Evolutionary conservation across 1,140 invertebrate species (phyloP), one percentile per base, ranked within the genome.

Genomic region (Lordiphosa mommai): DNA sequence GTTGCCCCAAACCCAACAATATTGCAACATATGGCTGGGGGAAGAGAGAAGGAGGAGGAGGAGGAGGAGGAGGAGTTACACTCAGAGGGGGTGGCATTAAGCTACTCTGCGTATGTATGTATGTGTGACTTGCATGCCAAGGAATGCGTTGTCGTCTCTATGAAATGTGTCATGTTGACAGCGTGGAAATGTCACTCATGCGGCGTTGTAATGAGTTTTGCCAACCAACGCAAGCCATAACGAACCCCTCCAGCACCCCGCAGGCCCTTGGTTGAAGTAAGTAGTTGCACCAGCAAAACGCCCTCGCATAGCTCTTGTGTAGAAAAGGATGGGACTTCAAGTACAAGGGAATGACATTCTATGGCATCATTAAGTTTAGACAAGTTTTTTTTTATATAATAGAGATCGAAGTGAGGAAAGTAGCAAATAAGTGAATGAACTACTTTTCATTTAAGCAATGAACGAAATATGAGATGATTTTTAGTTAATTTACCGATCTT

Each of bases 131-230:
- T 69, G 56, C 56, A 56, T 50, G 64, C 46, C 41, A 55, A 50
- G 43, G 44, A 69, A 69, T 61, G 56, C 34, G 66, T 63, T 40
- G 23, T 27, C 20, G 23, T 51, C 13, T 38, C 51, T 77, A 59
- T 77, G 72, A 84, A 82, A 82, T 77, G 79, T 84, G 77, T 82
- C 77, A 84, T 82, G 77, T 82, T 82, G 72, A 82, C 77, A 69
- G 58, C 72, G 72, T 72, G 56, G 76, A 82, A 84, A 77, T 84
- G 76, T 82, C 76, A 82, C 67, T 82, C 76, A 84, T 82, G 72
- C 64, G 72, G 58, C 77, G 69, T 71, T 61, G 77, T 84, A 82
- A 82, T 77, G 77, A 72, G 76, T 84, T 82, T 82, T 77, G 57
- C 65, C 65, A 61, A 68, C 65, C 40, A 27, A 27, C 23, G 23